A percentile compares a stretch with the other conserved stretches of the same genome.
Evolutionary conservation across 2,888 invertebrate genomes (phyloP).

Genomic region (Sepiola atlantica): DNA sequence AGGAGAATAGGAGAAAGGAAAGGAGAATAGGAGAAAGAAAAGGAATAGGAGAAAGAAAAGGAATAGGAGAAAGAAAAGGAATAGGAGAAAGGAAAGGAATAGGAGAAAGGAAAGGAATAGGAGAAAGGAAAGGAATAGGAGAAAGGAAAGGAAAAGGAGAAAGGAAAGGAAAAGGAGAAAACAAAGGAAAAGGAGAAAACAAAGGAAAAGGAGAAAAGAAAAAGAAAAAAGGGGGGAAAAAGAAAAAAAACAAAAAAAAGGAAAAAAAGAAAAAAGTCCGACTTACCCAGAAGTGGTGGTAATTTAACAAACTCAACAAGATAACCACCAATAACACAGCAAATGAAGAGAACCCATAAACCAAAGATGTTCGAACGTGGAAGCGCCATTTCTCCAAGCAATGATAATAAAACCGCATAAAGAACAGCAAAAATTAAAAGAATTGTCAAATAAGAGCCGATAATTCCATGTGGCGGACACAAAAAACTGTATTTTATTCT

Average conservation of each 20-base stretch:
- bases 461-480: constrained; percentile 71
- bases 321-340: constrained; percentile 67
- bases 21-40: too few relatives aligned
- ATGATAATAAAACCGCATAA: constrained; percentile 63
- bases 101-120: too few relatives aligned
- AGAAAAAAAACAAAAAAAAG: background rate
- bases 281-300: constrained; percentile 69
- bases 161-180: too few relatives aligned
- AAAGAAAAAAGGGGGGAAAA: too few relatives aligned
- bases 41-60: too few relatives aligned
- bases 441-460: constrained; percentile 75
- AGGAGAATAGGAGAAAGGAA: too few relatives aligned
- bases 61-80: too few relatives aligned
- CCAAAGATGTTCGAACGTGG: constrained; percentile 72
- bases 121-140: too few relatives aligned
- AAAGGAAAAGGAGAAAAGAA: constrained; percentile 33
- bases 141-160: too few relatives aligned
- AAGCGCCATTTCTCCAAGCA: constrained; percentile 63
- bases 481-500: constrained; percentile 61
- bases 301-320: constrained; percentile 63
- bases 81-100: too few relatives aligned
- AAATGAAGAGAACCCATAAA: constrained; percentile 66
- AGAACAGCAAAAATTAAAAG: constrained; percentile 57
- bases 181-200: too few relatives aligned
- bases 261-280: background rate